Base-by-base conservation (phyloP, 1,140 invertebrate species). In the Drosophila tropicalis region DNA sequence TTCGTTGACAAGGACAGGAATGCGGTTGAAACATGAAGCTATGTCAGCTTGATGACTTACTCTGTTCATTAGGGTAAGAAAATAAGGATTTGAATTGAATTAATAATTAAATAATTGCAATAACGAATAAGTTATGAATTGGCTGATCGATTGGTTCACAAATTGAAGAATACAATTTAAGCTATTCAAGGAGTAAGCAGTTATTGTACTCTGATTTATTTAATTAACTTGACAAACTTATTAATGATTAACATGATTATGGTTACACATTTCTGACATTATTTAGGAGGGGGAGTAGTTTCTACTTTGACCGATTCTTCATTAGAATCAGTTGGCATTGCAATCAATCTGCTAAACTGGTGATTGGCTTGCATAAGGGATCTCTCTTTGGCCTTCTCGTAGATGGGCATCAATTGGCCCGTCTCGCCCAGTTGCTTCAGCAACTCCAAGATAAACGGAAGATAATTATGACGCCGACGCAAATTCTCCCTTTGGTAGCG, bases 361-460 rank as follows among this genome's bases (percentile, higher is more conserved):
- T 93, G 93, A 81, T 95, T 94, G 62, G 94, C 94, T 81, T 96
- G 95, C 17, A 94, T 79, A 19, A 65, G 36, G 32, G 94, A 94
- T 70, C 94, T 94, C 90, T 96, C 95, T 90, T 96, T 97, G 12
- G 97, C 97, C 91, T 97, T 96, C 86, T 98, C 96, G 91, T 97
- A 97, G 12, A 98, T 92, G 15, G 96, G 95, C 72, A 97, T 93
- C 51, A 99, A 92, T 92, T 98, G 97, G 36, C 97, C 97, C 92
- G 98, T 96, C 92, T 97, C 96, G 0, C 98, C 98, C 62, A 99
- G 93, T 78, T 98, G 95, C 93, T 99, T 99, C 17, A 99, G 93
- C 60, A 99, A 93, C 93, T 99, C 98, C 83, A 99, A 96, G 65
- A 99, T 99, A 65, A 99, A 95, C 1, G 99, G 98, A 61, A 99